Conservation (phyloP, 2,113 vertebrate species). For the Passer domesticus region DNA sequence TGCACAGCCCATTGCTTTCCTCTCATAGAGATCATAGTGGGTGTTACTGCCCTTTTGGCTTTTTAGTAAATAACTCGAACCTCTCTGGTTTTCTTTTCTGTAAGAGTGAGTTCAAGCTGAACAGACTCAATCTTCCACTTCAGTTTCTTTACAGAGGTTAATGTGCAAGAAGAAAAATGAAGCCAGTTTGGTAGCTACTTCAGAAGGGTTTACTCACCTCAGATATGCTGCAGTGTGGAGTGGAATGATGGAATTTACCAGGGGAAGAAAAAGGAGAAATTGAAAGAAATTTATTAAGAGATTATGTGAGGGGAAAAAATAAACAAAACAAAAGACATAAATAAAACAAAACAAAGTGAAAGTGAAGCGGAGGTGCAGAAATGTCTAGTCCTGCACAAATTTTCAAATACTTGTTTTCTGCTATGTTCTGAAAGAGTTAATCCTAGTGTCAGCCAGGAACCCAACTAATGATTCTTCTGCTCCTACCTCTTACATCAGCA, state of each 20-base stretch:
- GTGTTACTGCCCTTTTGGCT: not conserved
- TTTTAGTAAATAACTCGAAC: not conserved
- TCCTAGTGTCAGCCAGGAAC: not conserved
- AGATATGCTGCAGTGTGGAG: not conserved
- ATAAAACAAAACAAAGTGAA: not conserved
- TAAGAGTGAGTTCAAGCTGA: not conserved
- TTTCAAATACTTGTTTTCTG: not conserved
- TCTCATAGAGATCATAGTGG: not conserved
- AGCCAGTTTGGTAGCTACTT: not conserved
- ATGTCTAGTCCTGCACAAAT: not conserved
- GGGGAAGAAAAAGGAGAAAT: not conserved
- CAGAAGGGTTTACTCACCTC: not conserved
- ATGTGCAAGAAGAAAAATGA: not conserved
- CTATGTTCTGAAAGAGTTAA: not conserved
- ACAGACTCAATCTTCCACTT: not conserved
- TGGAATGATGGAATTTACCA: not conserved
- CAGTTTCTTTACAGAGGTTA: not conserved
- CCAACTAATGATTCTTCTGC: not conserved
- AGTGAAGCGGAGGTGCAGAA: not conserved
- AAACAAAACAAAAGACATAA: not conserved
- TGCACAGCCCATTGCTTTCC: not conserved
- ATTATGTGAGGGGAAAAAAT: fast-evolving
- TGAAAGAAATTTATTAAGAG: not conserved
- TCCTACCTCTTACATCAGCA: not conserved
- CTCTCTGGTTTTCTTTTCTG: not conserved